Percentiles rank a stretch among this genome's conserved stretches.
Conservation (phyloP, 1,140 invertebrate species). For the Polypedilum vanderplanki region DNA sequence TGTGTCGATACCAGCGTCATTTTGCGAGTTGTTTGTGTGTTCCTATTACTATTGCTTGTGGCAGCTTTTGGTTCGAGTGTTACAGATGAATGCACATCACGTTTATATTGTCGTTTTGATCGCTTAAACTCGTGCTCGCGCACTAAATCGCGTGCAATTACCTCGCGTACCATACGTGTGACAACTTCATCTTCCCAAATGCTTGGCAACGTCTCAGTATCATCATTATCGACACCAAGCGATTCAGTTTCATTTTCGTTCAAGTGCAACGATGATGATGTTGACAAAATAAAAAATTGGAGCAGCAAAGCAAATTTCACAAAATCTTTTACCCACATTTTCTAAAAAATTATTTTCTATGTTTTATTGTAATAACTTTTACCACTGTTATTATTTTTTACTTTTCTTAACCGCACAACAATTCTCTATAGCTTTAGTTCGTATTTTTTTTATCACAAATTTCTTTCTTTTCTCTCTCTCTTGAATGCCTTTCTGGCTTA, state of each 20-base stretch:
- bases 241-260: not conserved
- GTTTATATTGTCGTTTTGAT: not conserved
- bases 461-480: not conserved
- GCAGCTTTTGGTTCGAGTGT: not conserved
- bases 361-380: not conserved
- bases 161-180: constrained; percentile 3
- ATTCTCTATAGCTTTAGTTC: not conserved
- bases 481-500: not conserved
- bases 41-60: not conserved
- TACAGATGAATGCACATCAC: not conserved
- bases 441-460: not conserved
- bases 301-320: constrained; percentile 20
- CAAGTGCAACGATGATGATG: constrained; percentile 3
- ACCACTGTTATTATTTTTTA: not conserved
- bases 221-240: not conserved
- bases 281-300: not conserved
- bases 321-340: constrained; percentile 23
- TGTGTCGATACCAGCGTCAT: not conserved
- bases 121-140: not conserved
- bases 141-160: not conserved
- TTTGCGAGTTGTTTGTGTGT: not conserved
- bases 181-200: constrained; percentile 21
- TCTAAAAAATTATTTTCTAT: not conserved
- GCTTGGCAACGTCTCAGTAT: constrained; percentile 1
- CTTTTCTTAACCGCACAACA: not conserved